phyloP scores from a whole-genome alignment of 2,888 invertebrate species.

The Corythucha ciliata region DNA sequence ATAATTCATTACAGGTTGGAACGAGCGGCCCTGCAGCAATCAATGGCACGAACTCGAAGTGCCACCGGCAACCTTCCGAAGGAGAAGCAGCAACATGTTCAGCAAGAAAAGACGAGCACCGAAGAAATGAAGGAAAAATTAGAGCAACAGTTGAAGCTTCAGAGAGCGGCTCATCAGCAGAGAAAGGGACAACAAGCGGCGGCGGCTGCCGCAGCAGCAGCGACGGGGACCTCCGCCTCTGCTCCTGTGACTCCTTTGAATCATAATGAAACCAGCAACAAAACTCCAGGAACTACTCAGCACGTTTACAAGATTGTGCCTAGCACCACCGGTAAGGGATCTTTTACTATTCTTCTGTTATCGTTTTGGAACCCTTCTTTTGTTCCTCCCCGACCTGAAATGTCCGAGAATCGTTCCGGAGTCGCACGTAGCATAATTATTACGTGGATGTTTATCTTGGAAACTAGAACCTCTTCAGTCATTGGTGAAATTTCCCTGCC shows the following conservation, averaged over 20 bases:
- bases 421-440: no score
- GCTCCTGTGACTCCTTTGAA: conserved; percentile 6
- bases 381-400: neutral
- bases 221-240: conserved; percentile 8
- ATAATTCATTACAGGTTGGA: conserved; percentile 48
- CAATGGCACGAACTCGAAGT: conserved; percentile 46
- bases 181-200: conserved; percentile 40
- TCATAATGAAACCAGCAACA: conserved; percentile 19
- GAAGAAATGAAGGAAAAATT: conserved; percentile 80
- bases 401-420: no score
- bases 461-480: no score
- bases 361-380: neutral
- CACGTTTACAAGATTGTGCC: conserved; percentile 47
- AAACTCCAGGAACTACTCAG: conserved; percentile 24
- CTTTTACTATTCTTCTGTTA: neutral
- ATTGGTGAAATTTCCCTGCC: no score
- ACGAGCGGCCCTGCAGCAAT: conserved; percentile 55
- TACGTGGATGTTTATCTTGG: no score
- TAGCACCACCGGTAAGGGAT: conserved; percentile 49
- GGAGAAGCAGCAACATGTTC: conserved; percentile 32
- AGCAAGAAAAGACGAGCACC: conserved; percentile 52
- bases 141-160: conserved; percentile 81
- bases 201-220: conserved; percentile 21
- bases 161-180: conserved; percentile 81
- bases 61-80: conserved; percentile 32